A percentile compares a stretch with the other conserved stretches of the same genome.
phyloP scores from a whole-genome alignment of 2,888 invertebrate species.

The Quadroppia sp. region DNA sequence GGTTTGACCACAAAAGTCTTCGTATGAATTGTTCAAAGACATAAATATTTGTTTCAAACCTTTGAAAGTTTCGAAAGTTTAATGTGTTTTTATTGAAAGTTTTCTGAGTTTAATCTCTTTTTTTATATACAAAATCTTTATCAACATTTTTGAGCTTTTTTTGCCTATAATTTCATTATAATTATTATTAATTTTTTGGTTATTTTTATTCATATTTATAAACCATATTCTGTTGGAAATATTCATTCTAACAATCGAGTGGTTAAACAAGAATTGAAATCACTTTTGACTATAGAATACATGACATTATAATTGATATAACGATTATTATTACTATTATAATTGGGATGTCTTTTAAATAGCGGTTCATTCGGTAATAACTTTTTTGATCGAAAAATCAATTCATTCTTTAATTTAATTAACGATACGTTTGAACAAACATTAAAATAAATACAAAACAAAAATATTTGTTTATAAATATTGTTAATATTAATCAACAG shows the following conservation, averaged over 20 bases:
- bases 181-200: constrained; percentile 1
- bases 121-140: constrained; percentile 9
- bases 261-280: constrained; percentile 9
- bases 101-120: constrained; percentile 9
- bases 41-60: not conserved
- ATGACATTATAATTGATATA: not conserved
- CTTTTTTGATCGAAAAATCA: not conserved
- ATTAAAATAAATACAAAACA: too few species aligned
- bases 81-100: not conserved
- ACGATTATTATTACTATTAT: constrained; percentile 27
- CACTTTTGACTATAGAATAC: not conserved
- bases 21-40: constrained; percentile 25
- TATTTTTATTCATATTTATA: constrained; percentile 9
- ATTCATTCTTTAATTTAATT: not conserved
- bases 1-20: constrained; percentile 18
- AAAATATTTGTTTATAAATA: not conserved
- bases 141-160: constrained; percentile 22
- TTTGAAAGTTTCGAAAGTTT: constrained; percentile 17
- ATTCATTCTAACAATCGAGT: not conserved
- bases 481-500: not conserved
- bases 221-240: not conserved
- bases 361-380: constrained; percentile 31
- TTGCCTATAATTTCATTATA: not conserved
- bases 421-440: not conserved
- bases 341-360: constrained; percentile 28